phyloP scores from a whole-genome alignment of 2,797 vertebrate species.

The Anguilla pacifica region DNA sequence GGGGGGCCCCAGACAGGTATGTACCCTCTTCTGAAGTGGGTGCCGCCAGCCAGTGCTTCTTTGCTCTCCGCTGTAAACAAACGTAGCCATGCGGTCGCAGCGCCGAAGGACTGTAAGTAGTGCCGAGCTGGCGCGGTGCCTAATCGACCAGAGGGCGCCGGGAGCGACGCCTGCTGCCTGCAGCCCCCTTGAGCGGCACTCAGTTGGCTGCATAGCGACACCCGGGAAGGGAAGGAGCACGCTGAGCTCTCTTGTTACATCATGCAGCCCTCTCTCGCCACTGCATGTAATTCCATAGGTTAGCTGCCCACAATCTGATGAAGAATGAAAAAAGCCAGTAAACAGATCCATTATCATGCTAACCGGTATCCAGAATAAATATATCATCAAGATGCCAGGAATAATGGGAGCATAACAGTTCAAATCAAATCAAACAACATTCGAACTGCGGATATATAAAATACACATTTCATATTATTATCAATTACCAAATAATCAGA shows the following conservation, averaged over 20 bases:
- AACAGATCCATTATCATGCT: not conserved
- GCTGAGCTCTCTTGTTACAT: not conserved
- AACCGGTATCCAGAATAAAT: too few relatives aligned
- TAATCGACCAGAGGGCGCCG: not conserved
- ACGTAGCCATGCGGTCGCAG: constrained; percentile 59
- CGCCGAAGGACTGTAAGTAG: constrained; percentile 64
- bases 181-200: not conserved
- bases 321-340: not conserved
- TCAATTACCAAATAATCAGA: not conserved
- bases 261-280: too few relatives aligned
- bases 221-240: not conserved
- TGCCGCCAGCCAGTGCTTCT: constrained; percentile 73
- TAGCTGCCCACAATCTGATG: too few relatives aligned
- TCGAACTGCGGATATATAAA: not conserved
- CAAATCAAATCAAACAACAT: too few relatives aligned
- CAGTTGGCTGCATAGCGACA: not conserved
- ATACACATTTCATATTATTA: not conserved
- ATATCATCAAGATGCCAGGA: too few relatives aligned
- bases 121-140: not conserved
- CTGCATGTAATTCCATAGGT: too few relatives aligned
- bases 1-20: constrained; percentile 47
- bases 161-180: not conserved
- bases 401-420: not conserved
- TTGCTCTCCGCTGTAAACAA: constrained; percentile 56
- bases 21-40: constrained; percentile 58